Conservation (phyloP, 1,140 invertebrate genomes). For the Neelides sp. region DNA sequence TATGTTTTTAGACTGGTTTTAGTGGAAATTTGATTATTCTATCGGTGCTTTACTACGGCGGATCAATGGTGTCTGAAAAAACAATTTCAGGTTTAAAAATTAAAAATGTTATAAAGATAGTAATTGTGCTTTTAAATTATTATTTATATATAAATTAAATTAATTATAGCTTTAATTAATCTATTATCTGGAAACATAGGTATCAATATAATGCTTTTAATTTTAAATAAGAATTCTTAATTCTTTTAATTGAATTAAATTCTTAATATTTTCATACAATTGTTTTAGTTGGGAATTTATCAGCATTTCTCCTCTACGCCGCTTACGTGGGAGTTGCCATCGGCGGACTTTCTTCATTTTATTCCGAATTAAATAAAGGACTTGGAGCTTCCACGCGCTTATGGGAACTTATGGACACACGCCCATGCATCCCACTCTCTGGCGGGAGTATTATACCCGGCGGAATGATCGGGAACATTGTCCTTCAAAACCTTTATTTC, state of each 20-base stretch:
- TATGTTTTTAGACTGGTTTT: slow-evolving; percentile 62
- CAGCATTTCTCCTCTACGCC: slow-evolving; percentile 82
- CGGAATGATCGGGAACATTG: slow-evolving; percentile 37
- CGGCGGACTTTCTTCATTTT: slow-evolving; percentile 59
- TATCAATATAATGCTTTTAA: no score
- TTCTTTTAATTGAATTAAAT: no score
- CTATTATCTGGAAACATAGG: no score
- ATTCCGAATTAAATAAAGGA: slow-evolving; percentile 83
- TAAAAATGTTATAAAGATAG: no score
- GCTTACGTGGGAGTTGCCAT: slow-evolving; percentile 83
- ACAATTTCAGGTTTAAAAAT: no score
- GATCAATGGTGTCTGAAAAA: slow-evolving; percentile 67
- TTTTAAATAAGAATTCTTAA: no score
- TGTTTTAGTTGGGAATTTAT: slow-evolving; percentile 82
- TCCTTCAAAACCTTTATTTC: slow-evolving; percentile 43
- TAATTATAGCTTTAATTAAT: no score
- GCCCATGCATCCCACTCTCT: slow-evolving; percentile 55
- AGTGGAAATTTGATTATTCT: slow-evolving; percentile 85
- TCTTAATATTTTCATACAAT: no score
- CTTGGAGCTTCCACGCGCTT: slow-evolving; percentile 76
- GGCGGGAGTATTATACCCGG: slow-evolving; percentile 38
- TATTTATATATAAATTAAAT: no score
- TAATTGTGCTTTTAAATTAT: no score
- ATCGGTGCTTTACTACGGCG: slow-evolving; percentile 85
- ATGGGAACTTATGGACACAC: slow-evolving; percentile 76